Conservation (phyloP, 2,113 vertebrate species). For the Rhea pennata region DNA sequence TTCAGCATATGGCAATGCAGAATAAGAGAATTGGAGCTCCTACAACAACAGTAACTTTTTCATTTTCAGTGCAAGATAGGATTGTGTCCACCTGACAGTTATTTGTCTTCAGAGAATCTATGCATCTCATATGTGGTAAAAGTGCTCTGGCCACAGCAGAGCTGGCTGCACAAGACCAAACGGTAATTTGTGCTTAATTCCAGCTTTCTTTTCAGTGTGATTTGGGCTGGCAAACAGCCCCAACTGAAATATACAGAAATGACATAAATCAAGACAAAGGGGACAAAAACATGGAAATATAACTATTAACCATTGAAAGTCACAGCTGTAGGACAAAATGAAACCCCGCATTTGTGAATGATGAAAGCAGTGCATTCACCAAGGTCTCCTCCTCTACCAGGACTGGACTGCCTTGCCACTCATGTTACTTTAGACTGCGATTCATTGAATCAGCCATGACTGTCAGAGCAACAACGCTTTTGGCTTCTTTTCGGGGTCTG, state of each 20-base stretch:
- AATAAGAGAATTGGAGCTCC: neutral
- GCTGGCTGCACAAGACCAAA: neutral
- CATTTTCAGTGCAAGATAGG: neutral
- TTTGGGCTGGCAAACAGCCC: neutral
- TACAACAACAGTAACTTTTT: neutral
- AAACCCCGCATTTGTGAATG: neutral
- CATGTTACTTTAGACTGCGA: neutral
- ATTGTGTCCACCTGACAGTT: neutral
- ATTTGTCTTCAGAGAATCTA: neutral
- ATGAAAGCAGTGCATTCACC: neutral
- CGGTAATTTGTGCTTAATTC: neutral
- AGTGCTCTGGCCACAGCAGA: neutral
- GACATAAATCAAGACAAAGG: neutral
- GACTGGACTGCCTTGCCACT: neutral
- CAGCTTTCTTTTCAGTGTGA: neutral
- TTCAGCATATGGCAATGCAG: neutral
- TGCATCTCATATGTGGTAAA: neutral
- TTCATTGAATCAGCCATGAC: neutral
- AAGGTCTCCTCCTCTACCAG: neutral
- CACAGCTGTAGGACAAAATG: neutral
- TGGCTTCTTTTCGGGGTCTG: neutral
- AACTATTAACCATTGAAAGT: neutral
- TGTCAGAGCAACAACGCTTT: neutral
- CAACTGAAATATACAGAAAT: neutral
- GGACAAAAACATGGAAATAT: neutral